Conservation (phyloP, 2,797 vertebrate genomes). For the Gadopsis bispinosus region DNA sequence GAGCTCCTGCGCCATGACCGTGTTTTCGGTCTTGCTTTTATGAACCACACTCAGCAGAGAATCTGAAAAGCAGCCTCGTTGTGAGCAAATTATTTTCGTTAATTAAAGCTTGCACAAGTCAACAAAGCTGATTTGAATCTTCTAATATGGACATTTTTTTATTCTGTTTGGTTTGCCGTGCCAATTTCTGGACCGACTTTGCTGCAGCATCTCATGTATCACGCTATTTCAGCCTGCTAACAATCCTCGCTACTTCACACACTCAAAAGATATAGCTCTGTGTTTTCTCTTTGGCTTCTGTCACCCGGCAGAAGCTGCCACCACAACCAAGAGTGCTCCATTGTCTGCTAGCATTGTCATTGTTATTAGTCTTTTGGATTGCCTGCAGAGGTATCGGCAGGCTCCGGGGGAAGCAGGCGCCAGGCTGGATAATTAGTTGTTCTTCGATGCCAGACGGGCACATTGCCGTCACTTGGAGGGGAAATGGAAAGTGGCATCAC, state of each 20-base stretch:
- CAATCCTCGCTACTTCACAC: conserved; percentile 39
- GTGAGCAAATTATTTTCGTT: conserved; percentile 31
- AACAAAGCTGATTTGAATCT: conserved; percentile 46
- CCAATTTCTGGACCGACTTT: conserved; percentile 9
- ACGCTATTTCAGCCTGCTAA: conserved; percentile 35
- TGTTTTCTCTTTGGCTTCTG: conserved; percentile 63
- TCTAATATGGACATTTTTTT: conserved; percentile 9
- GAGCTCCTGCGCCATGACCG: conserved; percentile 28
- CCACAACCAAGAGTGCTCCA: conserved; percentile 63
- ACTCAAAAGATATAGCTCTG: conserved; percentile 29
- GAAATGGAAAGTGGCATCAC: conserved; percentile 82
- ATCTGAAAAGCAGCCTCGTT: conserved; percentile 26
- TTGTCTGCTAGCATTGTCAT: conserved; percentile 80
- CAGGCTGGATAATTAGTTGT: conserved; percentile 85
- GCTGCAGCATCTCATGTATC: conserved; percentile 24
- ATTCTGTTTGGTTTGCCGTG: conserved; percentile 15
- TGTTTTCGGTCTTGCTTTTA: conserved; percentile 38
- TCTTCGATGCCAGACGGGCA: conserved; percentile 80
- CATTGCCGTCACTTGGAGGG: conserved; percentile 76
- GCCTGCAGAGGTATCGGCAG: conserved; percentile 77
- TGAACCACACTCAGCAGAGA: conserved; percentile 42
- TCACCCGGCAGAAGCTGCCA: conserved; percentile 63
- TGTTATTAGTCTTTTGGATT: conserved; percentile 84
- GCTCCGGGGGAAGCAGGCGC: conserved; percentile 74
- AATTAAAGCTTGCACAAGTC: conserved; percentile 45